A percentile compares a stretch with the other conserved stretches of the same genome.
Conservation (phyloP, 2,113 vertebrate species). For the Oncorhynchus nerka region DNA sequence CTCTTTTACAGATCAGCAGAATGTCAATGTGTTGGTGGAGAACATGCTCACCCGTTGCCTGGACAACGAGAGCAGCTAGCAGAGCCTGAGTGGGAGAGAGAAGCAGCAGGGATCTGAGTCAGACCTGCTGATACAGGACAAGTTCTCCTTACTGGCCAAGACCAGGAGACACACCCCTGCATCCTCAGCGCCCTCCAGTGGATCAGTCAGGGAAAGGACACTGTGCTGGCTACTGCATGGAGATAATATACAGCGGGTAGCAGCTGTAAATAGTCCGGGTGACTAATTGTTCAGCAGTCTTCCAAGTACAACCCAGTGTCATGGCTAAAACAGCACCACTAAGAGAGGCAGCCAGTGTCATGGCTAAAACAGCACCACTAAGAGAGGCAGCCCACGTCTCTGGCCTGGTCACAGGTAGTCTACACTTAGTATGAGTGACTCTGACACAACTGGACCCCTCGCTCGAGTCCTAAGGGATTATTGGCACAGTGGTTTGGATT, state of each 20-base stretch:
- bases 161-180: conserved; percentile 66
- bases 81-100: conserved; percentile 52
- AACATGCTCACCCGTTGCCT: conserved; percentile 78
- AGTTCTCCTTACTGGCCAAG: conserved; percentile 58
- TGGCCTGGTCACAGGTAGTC: conserved; percentile 81
- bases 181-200: conserved; percentile 81
- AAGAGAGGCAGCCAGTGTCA: conserved; percentile 30
- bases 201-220: conserved; percentile 77
- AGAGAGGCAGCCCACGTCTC: conserved; percentile 62
- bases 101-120: conserved; percentile 56
- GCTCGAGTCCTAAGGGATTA: conserved; percentile 59
- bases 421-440: conserved; percentile 79
- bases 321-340: background rate
- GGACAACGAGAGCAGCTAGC: conserved; percentile 79
- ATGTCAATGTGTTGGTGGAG: conserved; percentile 79
- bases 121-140: conserved; percentile 37
- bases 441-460: conserved; percentile 75
- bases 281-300: no score
- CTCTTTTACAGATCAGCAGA: conserved; percentile 74
- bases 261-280: no score
- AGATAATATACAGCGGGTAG: background rate
- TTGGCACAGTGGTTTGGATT: background rate
- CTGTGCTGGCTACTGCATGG: conserved; percentile 21
- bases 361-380: conserved; percentile 60
- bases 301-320: conserved; percentile 39